phyloP scores from a whole-genome alignment of 1,140 invertebrate species.

The Eubasilissa regina region DNA sequence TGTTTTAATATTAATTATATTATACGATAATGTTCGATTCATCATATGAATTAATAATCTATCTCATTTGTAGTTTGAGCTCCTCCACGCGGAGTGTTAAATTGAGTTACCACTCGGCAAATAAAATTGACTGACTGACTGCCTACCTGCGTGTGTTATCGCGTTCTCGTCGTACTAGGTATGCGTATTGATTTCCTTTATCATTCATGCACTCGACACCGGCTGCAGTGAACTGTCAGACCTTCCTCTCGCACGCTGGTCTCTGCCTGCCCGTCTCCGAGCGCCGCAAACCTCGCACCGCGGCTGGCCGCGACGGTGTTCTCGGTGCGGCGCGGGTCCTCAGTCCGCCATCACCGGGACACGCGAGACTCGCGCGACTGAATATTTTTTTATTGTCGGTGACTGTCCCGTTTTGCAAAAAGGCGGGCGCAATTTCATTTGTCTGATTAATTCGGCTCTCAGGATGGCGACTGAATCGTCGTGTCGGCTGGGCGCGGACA shows the following conservation, averaged over 20 bases:
- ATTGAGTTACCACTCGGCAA: constrained; percentile 7
- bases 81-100: not conserved
- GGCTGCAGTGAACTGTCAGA: constrained; percentile 9
- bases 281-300: not conserved
- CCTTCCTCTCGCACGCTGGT: not conserved
- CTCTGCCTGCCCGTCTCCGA: not conserved
- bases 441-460: too few relatives aligned
- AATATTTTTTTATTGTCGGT: not conserved
- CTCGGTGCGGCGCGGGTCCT: not conserved
- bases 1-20: too few relatives aligned
- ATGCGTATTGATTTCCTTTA: constrained; percentile 28
- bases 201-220: constrained; percentile 21
- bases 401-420: too few relatives aligned
- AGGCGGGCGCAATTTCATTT: too few relatives aligned
- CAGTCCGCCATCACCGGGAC: too few relatives aligned
- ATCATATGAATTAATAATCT: not conserved
- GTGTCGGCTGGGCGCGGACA: not conserved
- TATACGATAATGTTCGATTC: too few relatives aligned
- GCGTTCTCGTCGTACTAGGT: not conserved
- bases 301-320: not conserved
- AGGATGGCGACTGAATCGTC: too few relatives aligned
- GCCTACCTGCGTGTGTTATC: constrained; percentile 25
- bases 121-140: not conserved
- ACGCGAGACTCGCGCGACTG: not conserved
- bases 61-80: too few relatives aligned